Base-by-base conservation (phyloP, 2,113 vertebrate species). In the Semnornis frantzii region DNA sequence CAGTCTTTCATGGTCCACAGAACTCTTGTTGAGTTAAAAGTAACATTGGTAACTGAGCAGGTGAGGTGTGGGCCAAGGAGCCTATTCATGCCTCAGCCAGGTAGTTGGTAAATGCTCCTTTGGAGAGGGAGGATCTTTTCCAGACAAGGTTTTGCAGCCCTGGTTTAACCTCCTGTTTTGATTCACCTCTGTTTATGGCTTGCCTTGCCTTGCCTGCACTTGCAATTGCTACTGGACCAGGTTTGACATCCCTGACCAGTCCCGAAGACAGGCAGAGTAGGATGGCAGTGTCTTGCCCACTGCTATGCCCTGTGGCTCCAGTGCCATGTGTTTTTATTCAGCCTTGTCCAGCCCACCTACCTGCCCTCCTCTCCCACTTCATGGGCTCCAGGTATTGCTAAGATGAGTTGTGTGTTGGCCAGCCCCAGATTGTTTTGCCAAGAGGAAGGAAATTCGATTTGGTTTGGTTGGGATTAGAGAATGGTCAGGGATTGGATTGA, bases 361-460 rank as follows among this genome's bases (percentile, higher is more conserved):
- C 19, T 30, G 33, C 13, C 6, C 20, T 15, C 37, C 37, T 58
- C 17, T 76, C 68, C 48, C 16, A 15, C 60, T 60, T 54, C 16
- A 68, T 62, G 66, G 4, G 4, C 42, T 58, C 28, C 11, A 8
- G 1, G 8, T 15, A 25, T 8, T 30, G 33, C 81, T 85, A 74
- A 85, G 66, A 69, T 65, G 73, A 78, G 81, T 33, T 59, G 28
- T 1, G 0, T 68, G 83, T 75, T 95, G 87, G 52, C 17, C 37
- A 66, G 72, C 28, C 23, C 44, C 15, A 6, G 92, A 89, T 85
- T 21, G 13, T 21, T 52, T 69, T 84, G 72, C 73, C 31, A 50
- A 42, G 55, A 88, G 82, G 2, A 30, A 95, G 70, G 88, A 93
- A 93, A 92, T 62, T 46, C 80, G 58, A 71, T 82, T 81, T 54